phyloP scores from a whole-genome alignment of 2,797 vertebrate species.

The Esox masquinongy region DNA sequence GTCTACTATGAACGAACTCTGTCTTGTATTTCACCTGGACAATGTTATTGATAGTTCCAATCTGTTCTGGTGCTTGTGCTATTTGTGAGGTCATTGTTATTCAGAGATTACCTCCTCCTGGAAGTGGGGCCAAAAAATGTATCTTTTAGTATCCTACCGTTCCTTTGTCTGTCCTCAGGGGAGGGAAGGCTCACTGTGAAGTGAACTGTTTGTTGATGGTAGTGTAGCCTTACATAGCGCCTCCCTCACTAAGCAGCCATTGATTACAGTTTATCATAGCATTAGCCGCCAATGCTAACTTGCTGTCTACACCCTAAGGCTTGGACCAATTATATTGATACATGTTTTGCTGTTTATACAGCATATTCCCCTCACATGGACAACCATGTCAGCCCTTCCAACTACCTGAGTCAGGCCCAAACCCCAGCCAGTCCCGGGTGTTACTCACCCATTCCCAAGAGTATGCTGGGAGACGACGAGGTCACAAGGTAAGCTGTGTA shows the following conservation, averaged over 20 bases:
- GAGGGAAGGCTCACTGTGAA: not conserved
- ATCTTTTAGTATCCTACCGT: not conserved
- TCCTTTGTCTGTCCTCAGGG: not conserved
- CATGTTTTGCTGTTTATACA: slow-evolving; percentile 60
- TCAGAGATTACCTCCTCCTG: slow-evolving; percentile 20
- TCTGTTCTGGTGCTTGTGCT: slow-evolving; percentile 3
- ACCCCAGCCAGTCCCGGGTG: slow-evolving; percentile 79
- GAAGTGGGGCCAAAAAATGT: slow-evolving; percentile 10
- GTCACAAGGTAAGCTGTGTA: slow-evolving; percentile 81
- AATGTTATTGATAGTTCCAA: not conserved
- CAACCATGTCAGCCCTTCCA: slow-evolving; percentile 84
- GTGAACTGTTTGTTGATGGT: not conserved
- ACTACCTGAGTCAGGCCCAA: slow-evolving; percentile 81
- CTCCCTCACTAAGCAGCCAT: not conserved
- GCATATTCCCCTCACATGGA: slow-evolving; percentile 90
- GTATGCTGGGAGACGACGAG: slow-evolving; percentile 88
- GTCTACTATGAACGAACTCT: not conserved
- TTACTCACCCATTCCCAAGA: slow-evolving; percentile 90
- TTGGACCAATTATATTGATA: not conserved
- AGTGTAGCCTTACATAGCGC: not conserved
- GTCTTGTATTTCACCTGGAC: not conserved
- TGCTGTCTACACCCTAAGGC: not conserved
- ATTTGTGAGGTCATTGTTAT: slow-evolving; percentile 14
- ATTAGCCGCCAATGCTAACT: slow-evolving; percentile 3
- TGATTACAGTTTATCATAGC: not conserved